phyloP scores from a whole-genome alignment of 2,797 vertebrate species.

The Macropodus opercularis region DNA sequence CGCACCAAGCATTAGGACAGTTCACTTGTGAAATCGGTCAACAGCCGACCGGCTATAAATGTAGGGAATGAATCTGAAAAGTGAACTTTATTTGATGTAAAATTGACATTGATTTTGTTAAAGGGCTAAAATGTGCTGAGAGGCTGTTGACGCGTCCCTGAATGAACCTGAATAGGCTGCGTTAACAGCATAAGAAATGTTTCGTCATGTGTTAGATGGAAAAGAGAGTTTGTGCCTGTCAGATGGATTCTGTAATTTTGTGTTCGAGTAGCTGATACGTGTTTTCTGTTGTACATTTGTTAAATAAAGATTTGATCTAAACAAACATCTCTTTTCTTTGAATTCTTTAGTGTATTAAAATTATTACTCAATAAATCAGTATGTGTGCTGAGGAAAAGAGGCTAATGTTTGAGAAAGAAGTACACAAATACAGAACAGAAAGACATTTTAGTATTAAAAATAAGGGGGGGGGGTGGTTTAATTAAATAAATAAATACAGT shows the following conservation, averaged over 20 bases:
- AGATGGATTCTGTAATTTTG: conserved; percentile 51
- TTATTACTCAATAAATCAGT: too few relatives aligned
- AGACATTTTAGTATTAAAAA: neutral
- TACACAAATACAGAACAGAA: neutral
- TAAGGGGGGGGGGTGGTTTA: too few relatives aligned
- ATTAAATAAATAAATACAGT: conserved; percentile 44
- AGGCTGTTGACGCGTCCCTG: conserved; percentile 28
- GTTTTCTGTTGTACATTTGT: conserved; percentile 78
- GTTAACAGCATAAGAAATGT: conserved; percentile 31
- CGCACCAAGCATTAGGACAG: too few relatives aligned
- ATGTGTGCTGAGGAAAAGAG: too few relatives aligned
- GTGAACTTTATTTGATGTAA: neutral
- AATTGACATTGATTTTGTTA: neutral
- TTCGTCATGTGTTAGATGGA: conserved; percentile 49
- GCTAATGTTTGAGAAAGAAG: too few relatives aligned
- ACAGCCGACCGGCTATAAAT: neutral
- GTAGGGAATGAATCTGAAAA: neutral
- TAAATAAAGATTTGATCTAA: conserved; percentile 77
- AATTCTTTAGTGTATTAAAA: too few relatives aligned
- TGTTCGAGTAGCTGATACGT: conserved; percentile 53
- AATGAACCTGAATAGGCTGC: conserved; percentile 37
- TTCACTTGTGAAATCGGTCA: too few relatives aligned
- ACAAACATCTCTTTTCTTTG: too few relatives aligned
- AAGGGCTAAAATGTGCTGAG: conserved; percentile 28
- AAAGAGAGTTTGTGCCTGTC: conserved; percentile 54